These are phyloP conservation scores for Tachysurus fulvidraco DNA, from an alignment of 2,113 vertebrate species.

Conservation along the genomic window DNA sequence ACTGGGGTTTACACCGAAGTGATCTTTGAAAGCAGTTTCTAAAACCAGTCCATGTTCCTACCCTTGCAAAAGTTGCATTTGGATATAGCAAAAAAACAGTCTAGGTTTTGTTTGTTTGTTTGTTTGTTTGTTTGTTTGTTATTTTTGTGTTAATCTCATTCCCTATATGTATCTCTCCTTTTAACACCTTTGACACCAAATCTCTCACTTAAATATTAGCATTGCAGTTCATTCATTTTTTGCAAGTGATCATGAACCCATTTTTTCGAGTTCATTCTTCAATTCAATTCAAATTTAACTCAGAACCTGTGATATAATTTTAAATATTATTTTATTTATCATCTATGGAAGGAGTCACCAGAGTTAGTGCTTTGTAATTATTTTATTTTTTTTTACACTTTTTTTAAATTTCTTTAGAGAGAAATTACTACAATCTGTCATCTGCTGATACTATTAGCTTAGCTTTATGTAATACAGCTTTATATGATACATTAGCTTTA, in stretches of 20 bases:
- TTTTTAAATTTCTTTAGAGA: neutral
- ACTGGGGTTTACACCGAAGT: neutral
- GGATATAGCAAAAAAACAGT: neutral
- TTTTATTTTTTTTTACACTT: too few relatives aligned
- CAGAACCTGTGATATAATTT: neutral
- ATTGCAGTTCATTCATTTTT: neutral
- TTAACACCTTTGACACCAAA: neutral
- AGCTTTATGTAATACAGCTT: too few relatives aligned
- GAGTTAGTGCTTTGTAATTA: neutral
- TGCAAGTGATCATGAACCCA: neutral
- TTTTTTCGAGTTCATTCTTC: neutral
- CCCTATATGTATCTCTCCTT: neutral
- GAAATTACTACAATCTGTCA: too few relatives aligned
- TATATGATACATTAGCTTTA: too few relatives aligned
- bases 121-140: neutral
- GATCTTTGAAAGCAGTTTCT: neutral
- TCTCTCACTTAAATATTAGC: neutral
- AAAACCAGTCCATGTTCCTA: neutral
- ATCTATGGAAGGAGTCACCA: neutral
- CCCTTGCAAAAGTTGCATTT: neutral
- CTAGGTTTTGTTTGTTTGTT: neutral
- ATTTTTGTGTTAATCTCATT: neutral
- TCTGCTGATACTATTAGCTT: neutral
- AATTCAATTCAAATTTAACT: neutral
- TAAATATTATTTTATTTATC: neutral